Percentiles rank a stretch among this genome's conserved stretches.
Evolutionary conservation across 2,888 invertebrate genomes (phyloP).

Genomic region (Lasioglossum figueresi): DNA sequence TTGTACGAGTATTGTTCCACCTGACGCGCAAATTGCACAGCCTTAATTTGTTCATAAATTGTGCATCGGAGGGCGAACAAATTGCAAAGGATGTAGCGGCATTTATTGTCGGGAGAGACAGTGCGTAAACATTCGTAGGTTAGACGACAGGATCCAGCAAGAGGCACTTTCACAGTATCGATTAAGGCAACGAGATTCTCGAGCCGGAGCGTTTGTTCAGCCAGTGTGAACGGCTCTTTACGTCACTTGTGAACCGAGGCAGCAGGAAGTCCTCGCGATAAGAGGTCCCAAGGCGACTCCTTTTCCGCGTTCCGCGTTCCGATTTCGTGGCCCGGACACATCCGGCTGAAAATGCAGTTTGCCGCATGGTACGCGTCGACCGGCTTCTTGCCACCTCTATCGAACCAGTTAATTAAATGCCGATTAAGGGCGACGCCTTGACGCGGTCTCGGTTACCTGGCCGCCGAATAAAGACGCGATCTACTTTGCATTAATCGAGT

Average conservation of each 20-base stretch:
- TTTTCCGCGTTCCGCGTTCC: constrained; percentile 62
- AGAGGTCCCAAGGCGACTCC: constrained; percentile 50
- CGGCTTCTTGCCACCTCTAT: constrained; percentile 22
- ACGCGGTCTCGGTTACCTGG: constrained; percentile 23
- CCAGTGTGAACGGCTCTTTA: constrained; percentile 41
- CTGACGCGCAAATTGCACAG: neutral
- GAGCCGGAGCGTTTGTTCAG: neutral
- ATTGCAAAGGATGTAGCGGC: no score
- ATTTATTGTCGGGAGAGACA: neutral
- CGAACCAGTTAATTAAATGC: constrained; percentile 51
- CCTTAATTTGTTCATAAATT: neutral
- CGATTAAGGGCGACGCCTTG: constrained; percentile 54
- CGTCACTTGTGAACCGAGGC: constrained; percentile 13
- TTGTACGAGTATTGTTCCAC: neutral
- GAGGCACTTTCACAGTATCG: neutral
- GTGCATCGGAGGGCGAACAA: neutral
- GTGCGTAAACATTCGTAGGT: neutral
- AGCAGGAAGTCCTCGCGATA: constrained; percentile 59
- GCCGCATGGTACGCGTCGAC: constrained; percentile 16
- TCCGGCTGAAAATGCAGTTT: constrained; percentile 37
- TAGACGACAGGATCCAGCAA: neutral
- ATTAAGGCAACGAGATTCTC: neutral
- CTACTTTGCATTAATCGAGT: constrained; percentile 54
- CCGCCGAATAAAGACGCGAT: constrained; percentile 33
- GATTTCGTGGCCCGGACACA: constrained; percentile 62